Evolutionary conservation across 2,797 vertebrate species (phyloP), one percentile per base, ranked within the genome.

Genomic region (Brachyrhaphis roseni): DNA sequence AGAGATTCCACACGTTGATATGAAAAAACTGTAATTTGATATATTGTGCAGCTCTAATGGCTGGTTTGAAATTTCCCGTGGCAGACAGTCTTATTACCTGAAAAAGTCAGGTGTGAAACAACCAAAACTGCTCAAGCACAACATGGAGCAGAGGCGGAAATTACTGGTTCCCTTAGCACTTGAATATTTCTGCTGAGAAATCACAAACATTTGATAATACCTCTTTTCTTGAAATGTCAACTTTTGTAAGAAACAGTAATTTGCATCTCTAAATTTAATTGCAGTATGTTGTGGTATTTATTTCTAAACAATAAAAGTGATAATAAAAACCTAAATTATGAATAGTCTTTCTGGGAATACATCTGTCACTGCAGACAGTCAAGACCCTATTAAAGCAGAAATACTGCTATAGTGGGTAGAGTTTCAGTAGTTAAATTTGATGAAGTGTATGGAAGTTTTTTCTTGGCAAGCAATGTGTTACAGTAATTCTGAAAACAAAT

Each of bases 21-120:
- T 31, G 55, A 59, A 59, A 59, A n/a, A 28, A 57, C 13, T 57
- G n/a, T 57, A n/a, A 57, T 57, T 57, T 13, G n/a, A 59, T 59
- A 59, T 59, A 59, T 31, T 59, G 55, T 59, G 26, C n/a, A 59
- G 55, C n/a, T 59, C 55, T 59, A 59, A 31, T 59, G n/a, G n/a
- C n/a, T 59, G n/a, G 55, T 59, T 12, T 59, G 55, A 57, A 57
- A 59, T 31, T 31, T 12, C 12, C 55, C 0, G 12, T 59, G 55
- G 28, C n/a, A 28, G n/a, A 59, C 55, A 28, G 55, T 59, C n/a
- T n/a, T 28, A 59, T 59, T 59, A 59, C n/a, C n/a, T 28, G 55
- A 59, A 31, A 59, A 59, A 59, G n/a, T 59, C 26, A 28, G 55
- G 55, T 59, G n/a, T 59, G 55, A 28, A 59, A 59, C 55, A 59